phyloP scores from a whole-genome alignment of 2,888 invertebrate species.

The Augochlorella aurata region DNA sequence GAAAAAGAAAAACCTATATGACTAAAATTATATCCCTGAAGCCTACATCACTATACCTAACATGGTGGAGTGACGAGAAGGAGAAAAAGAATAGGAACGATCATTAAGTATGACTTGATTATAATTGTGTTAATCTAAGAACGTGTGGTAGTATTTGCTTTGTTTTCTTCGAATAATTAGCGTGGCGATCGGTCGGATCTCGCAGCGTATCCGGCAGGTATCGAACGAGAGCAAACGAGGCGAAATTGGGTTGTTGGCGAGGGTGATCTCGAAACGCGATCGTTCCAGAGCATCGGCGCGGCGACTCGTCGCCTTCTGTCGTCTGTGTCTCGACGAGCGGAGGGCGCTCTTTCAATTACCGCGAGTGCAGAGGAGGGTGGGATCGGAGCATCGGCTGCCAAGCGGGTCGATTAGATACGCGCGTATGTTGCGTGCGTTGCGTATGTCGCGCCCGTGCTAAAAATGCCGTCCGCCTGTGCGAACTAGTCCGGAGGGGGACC shows the following conservation, averaged over 20 bases:
- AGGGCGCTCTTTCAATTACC: slow-evolving; percentile 16
- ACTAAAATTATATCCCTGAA: too few species aligned
- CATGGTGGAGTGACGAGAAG: too few species aligned
- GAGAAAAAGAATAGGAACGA: too few species aligned
- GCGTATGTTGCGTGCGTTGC: background rate
- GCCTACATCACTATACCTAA: too few species aligned
- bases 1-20: too few species aligned
- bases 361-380: slow-evolving; percentile 8
- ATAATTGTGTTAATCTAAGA: too few species aligned
- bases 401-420: slow-evolving; percentile 15
- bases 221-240: background rate
- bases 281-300: background rate
- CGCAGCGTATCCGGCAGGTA: background rate
- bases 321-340: slow-evolving; percentile 52
- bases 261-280: slow-evolving; percentile 1
- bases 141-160: too few species aligned
- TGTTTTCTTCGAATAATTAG: background rate
- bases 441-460: background rate
- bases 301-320: slow-evolving; percentile 36
- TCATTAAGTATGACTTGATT: too few species aligned
- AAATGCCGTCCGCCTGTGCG: background rate
- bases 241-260: background rate
- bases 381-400: slow-evolving; percentile 12
- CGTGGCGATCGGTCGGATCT: background rate
- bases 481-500: background rate